These are phyloP conservation scores for Grantiella picta DNA, from an alignment of 2,113 vertebrate genomes.

Conservation along the genomic window DNA sequence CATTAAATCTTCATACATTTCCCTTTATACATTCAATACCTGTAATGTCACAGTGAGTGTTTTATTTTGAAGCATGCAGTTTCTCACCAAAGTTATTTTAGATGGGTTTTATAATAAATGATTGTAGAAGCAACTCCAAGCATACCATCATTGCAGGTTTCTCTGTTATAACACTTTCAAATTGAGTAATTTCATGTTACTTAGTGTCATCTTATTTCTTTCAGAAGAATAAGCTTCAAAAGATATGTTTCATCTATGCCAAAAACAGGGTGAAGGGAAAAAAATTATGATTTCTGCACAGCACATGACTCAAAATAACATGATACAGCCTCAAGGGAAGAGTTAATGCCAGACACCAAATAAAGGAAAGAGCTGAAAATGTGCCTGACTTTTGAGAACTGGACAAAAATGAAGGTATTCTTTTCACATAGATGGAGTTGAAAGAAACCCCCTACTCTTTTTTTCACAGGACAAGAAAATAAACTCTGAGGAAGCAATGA, in stretches of 20 bases:
- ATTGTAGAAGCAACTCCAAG: not conserved
- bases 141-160: not conserved
- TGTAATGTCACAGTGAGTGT: not conserved
- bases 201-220: not conserved
- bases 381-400: not conserved
- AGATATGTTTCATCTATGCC: not conserved
- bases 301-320: not conserved
- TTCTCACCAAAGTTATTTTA: not conserved
- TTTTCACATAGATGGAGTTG: not conserved
- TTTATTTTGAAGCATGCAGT: not conserved
- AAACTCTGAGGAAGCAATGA: not conserved
- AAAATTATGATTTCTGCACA: not conserved
- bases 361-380: not conserved
- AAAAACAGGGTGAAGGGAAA: not conserved
- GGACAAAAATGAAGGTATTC: not conserved
- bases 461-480: not conserved
- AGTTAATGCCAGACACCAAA: not conserved
- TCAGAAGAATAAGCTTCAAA: not conserved
- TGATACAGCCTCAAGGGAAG: not conserved
- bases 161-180: not conserved
- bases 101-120: not conserved
- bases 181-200: not conserved
- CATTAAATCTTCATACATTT: not conserved
- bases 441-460: rapidly evolving
- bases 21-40: not conserved